Evolutionary conservation across 2,797 vertebrate species (phyloP).

Genomic region (Hoplostethus atlanticus): DNA sequence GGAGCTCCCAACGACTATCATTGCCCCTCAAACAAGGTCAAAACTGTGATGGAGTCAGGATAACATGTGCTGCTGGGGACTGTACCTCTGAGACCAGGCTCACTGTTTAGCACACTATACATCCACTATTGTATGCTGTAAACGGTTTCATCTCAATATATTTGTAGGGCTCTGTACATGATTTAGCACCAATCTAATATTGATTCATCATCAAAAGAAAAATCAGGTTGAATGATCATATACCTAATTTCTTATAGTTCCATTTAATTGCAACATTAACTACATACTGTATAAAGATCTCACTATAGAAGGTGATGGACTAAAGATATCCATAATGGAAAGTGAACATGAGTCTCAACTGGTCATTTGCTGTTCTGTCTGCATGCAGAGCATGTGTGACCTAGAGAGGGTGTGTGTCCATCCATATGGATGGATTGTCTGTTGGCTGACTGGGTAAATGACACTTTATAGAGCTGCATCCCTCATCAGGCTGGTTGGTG

Average conservation of each 20-base stretch:
- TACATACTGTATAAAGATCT: slow-evolving; percentile 8
- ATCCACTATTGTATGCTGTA: slow-evolving; percentile 35
- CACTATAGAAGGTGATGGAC: slow-evolving; percentile 9
- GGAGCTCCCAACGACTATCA: slow-evolving; percentile 70
- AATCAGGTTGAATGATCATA: neutral
- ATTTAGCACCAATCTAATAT: slow-evolving; percentile 28
- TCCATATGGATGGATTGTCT: slow-evolving; percentile 68
- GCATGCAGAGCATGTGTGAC: slow-evolving; percentile 57
- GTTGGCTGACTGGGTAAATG: slow-evolving; percentile 63
- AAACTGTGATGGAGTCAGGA: slow-evolving; percentile 73
- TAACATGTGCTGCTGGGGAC: slow-evolving; percentile 67
- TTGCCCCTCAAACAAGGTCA: slow-evolving; percentile 84
- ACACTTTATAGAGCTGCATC: slow-evolving; percentile 65
- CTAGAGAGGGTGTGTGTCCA: slow-evolving; percentile 50
- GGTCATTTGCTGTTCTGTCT: slow-evolving; percentile 43
- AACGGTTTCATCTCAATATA: neutral
- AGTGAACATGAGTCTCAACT: slow-evolving; percentile 29
- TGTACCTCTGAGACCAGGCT: slow-evolving; percentile 64
- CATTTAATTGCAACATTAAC: slow-evolving; percentile 11
- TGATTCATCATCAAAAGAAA: neutral
- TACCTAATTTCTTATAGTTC: slow-evolving; percentile 30
- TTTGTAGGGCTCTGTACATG: slow-evolving; percentile 1
- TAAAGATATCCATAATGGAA: slow-evolving; percentile 35
- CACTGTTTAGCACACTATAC: slow-evolving; percentile 5
- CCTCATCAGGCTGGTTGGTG: slow-evolving; percentile 41